Evolutionary conservation across 1,140 invertebrate species (phyloP), one percentile per base, ranked within the genome.

Genomic region (Pentalonia nigronervosa): DNA sequence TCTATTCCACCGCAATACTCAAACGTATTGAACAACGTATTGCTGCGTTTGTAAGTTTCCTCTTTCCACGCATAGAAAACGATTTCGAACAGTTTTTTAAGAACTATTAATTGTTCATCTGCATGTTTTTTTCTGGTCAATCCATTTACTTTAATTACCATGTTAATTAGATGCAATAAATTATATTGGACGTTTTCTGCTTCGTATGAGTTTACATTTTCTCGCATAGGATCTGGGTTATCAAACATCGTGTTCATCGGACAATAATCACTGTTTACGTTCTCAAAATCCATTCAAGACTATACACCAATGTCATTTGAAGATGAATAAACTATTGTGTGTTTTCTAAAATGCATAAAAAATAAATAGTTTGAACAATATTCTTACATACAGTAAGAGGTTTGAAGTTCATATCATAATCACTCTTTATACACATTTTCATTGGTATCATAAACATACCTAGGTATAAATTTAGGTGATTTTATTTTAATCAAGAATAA

Each of bases 21-120:
- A 25, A 99, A 95, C 0, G 97, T 97, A 94, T 99, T 98, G 95
- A 98, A 99, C 34, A 99, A 95, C 2, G 96, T 97, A 94, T 97
- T 97, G 47, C 97, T 97, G 17, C 98, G 95, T 94, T 98, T 97
- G 95, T 98, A 97, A 0, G 98, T 98, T 1, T 98, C 98, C 7
- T 99, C 98, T 8, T 98, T 97, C 98, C 99, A 99, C 7, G 99
- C 99, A 95, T 97, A 97, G n/a, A 96, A 95, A 83, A 98, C 96
- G 94, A 98, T 97, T 95, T 98, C 97, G 95, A 97, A 98, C 84
- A 98, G 96, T 95, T 97, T 96, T 94, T 97, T 96, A 91, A 98
- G 95, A 56, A 97, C 96, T 91, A 95, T 95, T 50, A 96, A 96
- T 95, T 96, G 96, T 95, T 95, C 96, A 87, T 95, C 90, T 1